Conservation (phyloP, 2,888 invertebrate species). For the Salticus scenicus region DNA sequence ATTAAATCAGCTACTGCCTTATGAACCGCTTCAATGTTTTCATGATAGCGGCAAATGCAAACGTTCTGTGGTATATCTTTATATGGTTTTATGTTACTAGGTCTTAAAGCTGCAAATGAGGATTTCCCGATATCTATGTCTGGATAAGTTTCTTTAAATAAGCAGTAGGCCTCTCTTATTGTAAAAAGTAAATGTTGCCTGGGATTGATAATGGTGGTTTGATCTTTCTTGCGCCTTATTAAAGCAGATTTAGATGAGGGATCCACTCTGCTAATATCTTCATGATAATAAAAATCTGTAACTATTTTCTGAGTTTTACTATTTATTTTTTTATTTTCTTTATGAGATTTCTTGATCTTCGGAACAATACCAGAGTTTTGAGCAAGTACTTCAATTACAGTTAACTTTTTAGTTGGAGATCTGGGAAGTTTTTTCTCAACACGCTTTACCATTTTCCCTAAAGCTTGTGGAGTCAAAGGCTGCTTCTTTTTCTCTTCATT, state of each 20-base stretch:
- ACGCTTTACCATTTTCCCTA: background rate
- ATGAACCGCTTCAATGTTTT: background rate
- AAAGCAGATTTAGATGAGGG: conserved; percentile 6
- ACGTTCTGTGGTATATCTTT: background rate
- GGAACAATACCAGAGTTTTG: background rate
- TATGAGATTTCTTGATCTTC: background rate
- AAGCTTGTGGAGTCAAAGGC: background rate
- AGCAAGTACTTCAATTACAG: conserved; percentile 8
- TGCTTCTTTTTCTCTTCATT: background rate
- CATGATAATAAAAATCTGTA: background rate
- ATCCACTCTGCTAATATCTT: conserved; percentile 5
- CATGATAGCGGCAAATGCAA: background rate
- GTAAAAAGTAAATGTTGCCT: conserved; percentile 1
- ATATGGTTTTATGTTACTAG: conserved; percentile 14
- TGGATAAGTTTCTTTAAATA: background rate
- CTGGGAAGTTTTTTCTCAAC: background rate
- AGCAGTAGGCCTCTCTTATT: background rate
- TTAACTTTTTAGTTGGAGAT: conserved; percentile 10
- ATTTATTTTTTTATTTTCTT: background rate
- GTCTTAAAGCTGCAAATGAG: conserved; percentile 4
- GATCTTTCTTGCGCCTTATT: background rate
- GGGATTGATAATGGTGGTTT: background rate
- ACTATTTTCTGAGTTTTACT: conserved; percentile 5
- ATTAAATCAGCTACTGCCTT: background rate
- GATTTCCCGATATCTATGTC: conserved; percentile 5